phyloP scores from a whole-genome alignment of 30 jellyfish, hydroid and myxozoan genomes.

The Mastigias papua region DNA sequence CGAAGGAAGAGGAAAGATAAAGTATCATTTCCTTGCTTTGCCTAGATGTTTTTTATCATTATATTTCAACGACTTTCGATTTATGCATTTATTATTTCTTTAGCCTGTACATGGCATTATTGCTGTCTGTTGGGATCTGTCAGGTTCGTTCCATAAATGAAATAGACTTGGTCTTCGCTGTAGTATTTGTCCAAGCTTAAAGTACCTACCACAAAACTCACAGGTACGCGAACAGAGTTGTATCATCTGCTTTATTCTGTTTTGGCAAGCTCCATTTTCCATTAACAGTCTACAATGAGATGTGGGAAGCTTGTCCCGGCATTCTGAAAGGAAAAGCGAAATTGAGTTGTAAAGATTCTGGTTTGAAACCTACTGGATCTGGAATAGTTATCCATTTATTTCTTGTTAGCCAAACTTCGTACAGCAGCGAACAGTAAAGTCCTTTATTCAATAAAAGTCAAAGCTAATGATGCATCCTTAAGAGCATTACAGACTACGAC shows the following conservation, averaged over 20 bases:
- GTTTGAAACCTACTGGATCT: neutral
- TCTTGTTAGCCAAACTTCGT: too few species aligned
- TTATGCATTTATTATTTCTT: too few species aligned
- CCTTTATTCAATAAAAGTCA: too few species aligned
- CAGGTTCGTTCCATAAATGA: neutral
- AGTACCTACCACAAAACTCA: constrained; percentile 37
- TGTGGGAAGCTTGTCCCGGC: constrained; percentile 40
- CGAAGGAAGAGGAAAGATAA: too few species aligned
- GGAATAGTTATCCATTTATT: neutral
- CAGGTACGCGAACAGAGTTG: constrained; percentile 36
- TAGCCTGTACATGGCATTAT: too few species aligned
- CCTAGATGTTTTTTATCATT: too few species aligned
- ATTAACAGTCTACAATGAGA: constrained; percentile 15
- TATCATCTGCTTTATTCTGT: constrained; percentile 12
- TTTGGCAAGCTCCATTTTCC: constrained; percentile 32
- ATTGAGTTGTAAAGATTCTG: neutral
- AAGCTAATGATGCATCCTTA: too few species aligned
- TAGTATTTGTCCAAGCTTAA: neutral
- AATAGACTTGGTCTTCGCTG: neutral
- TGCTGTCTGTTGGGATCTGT: too few species aligned
- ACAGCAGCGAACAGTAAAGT: too few species aligned
- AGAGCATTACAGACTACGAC: too few species aligned
- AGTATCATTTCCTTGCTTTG: too few species aligned
- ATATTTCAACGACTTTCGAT: too few species aligned
- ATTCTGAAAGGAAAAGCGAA: neutral